Percentiles rank a stretch among this genome's conserved stretches.
These are phyloP conservation scores for Chironomus striatipennis DNA, from an alignment of 1,140 invertebrate genomes.

Conservation along the genomic window DNA sequence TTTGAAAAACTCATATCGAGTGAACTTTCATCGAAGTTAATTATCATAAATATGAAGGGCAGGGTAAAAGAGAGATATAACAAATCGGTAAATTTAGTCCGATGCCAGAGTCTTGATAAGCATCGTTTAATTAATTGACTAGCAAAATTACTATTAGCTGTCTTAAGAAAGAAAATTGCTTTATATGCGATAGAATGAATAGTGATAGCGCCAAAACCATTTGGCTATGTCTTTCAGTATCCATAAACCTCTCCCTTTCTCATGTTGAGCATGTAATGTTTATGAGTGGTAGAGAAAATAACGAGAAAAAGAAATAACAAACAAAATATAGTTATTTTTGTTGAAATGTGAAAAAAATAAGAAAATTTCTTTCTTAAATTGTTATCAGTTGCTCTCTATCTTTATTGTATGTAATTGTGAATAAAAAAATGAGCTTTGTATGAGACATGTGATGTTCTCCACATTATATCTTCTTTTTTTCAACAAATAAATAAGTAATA, in stretches of 20 bases:
- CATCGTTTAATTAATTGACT: not conserved
- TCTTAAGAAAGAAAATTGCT: slow-evolving; percentile 8
- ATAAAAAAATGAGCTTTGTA: slow-evolving; percentile 14
- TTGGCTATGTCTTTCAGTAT: not conserved
- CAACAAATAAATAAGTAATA: too few species aligned
- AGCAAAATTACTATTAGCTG: not conserved
- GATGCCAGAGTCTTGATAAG: slow-evolving; percentile 5
- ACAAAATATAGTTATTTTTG: not conserved
- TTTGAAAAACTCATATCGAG: too few species aligned
- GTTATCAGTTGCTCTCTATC: slow-evolving; percentile 6
- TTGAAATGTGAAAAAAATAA: not conserved
- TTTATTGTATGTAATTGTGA: slow-evolving; percentile 14
- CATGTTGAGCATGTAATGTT: too few species aligned
- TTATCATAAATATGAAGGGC: too few species aligned
- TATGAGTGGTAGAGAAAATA: too few species aligned
- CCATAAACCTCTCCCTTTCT: not conserved
- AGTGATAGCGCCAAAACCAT: not conserved
- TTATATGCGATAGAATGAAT: not conserved
- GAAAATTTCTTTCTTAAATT: not conserved
- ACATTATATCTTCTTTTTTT: not conserved
- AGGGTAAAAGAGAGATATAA: not conserved
- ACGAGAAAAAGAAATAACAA: not conserved
- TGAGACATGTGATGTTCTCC: not conserved
- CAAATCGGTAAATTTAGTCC: not conserved
- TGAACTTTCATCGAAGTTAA: too few species aligned